A percentile compares a stretch with the other conserved stretches of the same genome.
Evolutionary conservation across 2,888 invertebrate genomes (phyloP).

Genomic region (Zaprionus lineosus): DNA sequence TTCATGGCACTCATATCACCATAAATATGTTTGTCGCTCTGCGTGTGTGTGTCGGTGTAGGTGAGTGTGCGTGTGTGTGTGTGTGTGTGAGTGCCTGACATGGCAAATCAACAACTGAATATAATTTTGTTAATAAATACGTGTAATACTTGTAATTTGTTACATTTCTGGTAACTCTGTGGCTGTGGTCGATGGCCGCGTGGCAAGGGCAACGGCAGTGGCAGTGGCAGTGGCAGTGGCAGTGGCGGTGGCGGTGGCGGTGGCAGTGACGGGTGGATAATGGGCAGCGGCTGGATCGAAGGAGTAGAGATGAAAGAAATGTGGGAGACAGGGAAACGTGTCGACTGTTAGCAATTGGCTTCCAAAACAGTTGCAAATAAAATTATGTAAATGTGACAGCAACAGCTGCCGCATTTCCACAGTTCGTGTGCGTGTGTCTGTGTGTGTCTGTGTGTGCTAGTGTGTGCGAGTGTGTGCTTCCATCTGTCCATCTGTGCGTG

Average conservation of each 20-base stretch:
- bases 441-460: conserved; percentile 25
- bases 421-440: conserved; percentile 10
- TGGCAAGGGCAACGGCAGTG: neutral
- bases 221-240: neutral
- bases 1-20: conserved; percentile 37
- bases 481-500: too few species aligned
- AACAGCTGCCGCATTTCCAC: conserved; percentile 33
- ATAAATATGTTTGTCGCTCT: conserved; percentile 6
- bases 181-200: too few species aligned
- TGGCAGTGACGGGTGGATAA: too few species aligned
- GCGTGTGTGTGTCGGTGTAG: conserved; percentile 10
- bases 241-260: too few species aligned
- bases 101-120: conserved; percentile 65
- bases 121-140: conserved; percentile 64
- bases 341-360: conserved; percentile 50
- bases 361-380: conserved; percentile 69
- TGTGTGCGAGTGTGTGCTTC: conserved; percentile 8
- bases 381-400: conserved; percentile 75
- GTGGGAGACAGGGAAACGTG: too few species aligned
- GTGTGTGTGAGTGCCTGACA: conserved; percentile 35
- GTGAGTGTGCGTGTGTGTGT: neutral
- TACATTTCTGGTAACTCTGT: conserved; percentile 9
- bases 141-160: conserved; percentile 51
- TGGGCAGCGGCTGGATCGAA: too few species aligned
- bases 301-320: too few species aligned